Evolutionary conservation across 2,888 invertebrate genomes (phyloP), one percentile per base, ranked within the genome.

Genomic region (Mystacides longicornis): DNA sequence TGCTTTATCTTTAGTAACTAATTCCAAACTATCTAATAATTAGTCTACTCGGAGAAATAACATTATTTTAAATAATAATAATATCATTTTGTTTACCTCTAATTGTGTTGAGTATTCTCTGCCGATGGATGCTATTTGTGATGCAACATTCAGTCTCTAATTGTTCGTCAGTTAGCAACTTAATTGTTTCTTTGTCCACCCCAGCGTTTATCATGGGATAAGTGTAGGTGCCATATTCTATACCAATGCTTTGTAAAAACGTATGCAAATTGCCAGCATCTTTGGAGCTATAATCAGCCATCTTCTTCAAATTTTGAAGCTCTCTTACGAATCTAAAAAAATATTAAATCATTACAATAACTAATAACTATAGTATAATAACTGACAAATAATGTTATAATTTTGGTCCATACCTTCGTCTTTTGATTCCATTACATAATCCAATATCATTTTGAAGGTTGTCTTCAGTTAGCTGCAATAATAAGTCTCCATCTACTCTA

Each of bases 161-260:
- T 71, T 97, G 94, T 64, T 97, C 97, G 65, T 97, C 96, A 46
- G 88, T 90, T 22, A 97, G 74, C 55, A 84, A 86, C 60, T 89
- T 83, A 58, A 99, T 81, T 9, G 90, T 87, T 63, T 89, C 89
- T 67, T 87, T 89, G 70, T 97, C 96, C 31, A 98, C 91, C 16
- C 98, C 98, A 22, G 93, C 90, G 67, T 94, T 92, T 51, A 99
- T 75, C 90, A 99, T 91, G 51, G 89, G 86, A 73, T 99, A 99
- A 0, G 98, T 96, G 73, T 99, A 99, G 63, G 92, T 94, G 52
- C 92, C 89, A 70, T 94, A 93, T 69, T 95, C 95, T 2, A 86
- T 82, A 1, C 92, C 93, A 57, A 97, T 85, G 45, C 80, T 80
- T 67, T 86, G 87, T 43, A 98, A 76, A 69, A 93, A 92, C 58